Evolutionary conservation across 2,888 invertebrate species (phyloP).

Genomic region (Hypena proboscidalis): DNA sequence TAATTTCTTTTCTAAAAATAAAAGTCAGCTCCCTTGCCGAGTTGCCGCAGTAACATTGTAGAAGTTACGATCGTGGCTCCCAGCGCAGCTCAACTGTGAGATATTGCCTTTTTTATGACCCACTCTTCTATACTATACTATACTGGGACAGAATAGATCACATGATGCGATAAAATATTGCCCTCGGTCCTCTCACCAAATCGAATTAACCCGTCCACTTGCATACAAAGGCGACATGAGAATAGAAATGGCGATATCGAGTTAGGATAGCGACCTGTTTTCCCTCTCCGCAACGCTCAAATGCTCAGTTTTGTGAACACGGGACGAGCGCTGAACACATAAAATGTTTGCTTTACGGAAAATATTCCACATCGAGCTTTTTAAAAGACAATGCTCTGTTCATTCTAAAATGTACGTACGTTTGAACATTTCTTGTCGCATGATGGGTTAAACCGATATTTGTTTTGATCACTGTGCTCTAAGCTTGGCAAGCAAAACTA

Average conservation of each 20-base stretch:
- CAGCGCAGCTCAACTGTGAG: conserved; percentile 82
- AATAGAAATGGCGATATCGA: conserved; percentile 80
- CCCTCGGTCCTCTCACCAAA: conserved; percentile 78
- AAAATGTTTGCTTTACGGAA: conserved; percentile 48
- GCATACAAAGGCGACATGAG: conserved; percentile 81
- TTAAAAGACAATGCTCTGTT: conserved; percentile 27
- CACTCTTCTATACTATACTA: conserved; percentile 82
- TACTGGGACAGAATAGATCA: conserved; percentile 82
- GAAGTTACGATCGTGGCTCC: conserved; percentile 81
- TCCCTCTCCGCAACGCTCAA: conserved; percentile 59
- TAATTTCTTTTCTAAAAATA: conserved; percentile 69
- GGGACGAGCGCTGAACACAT: conserved; percentile 49
- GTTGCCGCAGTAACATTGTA: conserved; percentile 81
- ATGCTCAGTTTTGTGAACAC: conserved; percentile 50
- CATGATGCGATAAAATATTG: conserved; percentile 85
- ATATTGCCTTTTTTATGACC: conserved; percentile 85
- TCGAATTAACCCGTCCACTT: conserved; percentile 85
- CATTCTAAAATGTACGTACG: no score
- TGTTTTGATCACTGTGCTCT: no score
- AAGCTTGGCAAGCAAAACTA: no score
- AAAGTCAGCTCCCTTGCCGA: conserved; percentile 70
- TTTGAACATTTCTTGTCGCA: no score
- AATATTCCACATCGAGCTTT: conserved; percentile 34
- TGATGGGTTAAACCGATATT: no score
- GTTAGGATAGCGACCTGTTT: conserved; percentile 74